Conservation (phyloP, 2,888 invertebrate genomes). For the Saturnia pavonia region DNA sequence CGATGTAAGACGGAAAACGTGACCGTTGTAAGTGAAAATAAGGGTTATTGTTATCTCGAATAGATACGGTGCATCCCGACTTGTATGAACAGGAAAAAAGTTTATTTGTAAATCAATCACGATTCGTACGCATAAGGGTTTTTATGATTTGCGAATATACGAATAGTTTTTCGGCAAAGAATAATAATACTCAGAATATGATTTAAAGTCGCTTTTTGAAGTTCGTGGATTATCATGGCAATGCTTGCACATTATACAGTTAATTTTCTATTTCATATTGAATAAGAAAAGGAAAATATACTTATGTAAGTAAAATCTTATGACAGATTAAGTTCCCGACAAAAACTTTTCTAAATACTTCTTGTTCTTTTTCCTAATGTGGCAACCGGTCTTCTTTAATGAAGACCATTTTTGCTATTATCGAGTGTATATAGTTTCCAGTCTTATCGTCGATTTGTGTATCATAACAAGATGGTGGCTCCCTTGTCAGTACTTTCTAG, state of each 20-base stretch:
- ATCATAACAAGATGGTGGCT: no score
- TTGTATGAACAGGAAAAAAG: conserved; percentile 12
- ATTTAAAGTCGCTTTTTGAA: background rate
- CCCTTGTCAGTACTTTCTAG: no score
- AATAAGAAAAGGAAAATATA: background rate
- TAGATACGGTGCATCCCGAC: conserved; percentile 11
- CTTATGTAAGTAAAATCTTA: no score
- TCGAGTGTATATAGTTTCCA: no score
- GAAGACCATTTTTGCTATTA: no score
- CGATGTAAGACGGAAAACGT: conserved; percentile 27
- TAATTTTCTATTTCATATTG: background rate
- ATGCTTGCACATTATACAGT: background rate
- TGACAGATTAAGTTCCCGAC: no score
- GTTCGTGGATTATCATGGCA: background rate
- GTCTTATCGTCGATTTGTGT: no score
- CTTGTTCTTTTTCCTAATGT: no score
- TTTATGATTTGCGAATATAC: conserved; percentile 7
- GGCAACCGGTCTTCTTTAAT: no score
- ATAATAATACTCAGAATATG: background rate
- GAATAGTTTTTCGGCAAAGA: conserved; percentile 1
- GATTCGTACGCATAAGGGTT: background rate
- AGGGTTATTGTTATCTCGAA: conserved; percentile 30
- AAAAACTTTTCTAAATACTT: no score
- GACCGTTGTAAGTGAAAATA: conserved; percentile 32
- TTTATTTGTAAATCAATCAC: conserved; percentile 16